phyloP scores from a whole-genome alignment of 2,888 invertebrate species.

The Mimumesa dahlbomi region DNA sequence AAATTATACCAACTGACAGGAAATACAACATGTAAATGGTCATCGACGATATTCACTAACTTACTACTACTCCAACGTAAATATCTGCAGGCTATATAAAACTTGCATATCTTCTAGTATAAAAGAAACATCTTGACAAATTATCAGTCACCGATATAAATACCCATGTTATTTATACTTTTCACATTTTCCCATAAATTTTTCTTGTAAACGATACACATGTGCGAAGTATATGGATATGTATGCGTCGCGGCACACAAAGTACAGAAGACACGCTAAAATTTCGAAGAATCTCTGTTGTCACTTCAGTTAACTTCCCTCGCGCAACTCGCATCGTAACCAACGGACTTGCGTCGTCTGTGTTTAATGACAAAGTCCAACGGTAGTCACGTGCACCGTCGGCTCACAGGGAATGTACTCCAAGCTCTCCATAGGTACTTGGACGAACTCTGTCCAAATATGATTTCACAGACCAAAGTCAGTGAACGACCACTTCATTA shows the following conservation, averaged over 20 bases:
- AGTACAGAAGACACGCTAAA: too few species aligned
- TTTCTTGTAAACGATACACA: too few species aligned
- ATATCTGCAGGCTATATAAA: too few species aligned
- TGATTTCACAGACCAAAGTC: conserved; percentile 54
- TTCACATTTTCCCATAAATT: too few species aligned
- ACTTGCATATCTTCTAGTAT: too few species aligned
- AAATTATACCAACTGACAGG: conserved; percentile 27
- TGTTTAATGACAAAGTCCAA: conserved; percentile 42
- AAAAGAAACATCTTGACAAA: too few species aligned
- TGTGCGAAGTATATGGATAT: too few species aligned
- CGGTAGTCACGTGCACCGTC: conserved; percentile 26
- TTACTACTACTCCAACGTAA: too few species aligned
- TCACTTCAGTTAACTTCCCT: conserved; percentile 29
- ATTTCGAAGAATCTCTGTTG: conserved; percentile 27
- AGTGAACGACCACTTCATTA: conserved; percentile 56
- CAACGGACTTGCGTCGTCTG: conserved; percentile 33
- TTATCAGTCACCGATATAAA: too few species aligned
- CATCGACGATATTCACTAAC: too few species aligned
- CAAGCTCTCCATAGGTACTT: conserved; percentile 31
- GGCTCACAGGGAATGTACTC: conserved; percentile 26
- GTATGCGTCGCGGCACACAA: too few species aligned
- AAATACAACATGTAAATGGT: neutral
- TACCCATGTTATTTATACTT: too few species aligned
- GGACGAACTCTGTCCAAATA: conserved; percentile 54
- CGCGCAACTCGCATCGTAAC: conserved; percentile 32